Evolutionary conservation across 2,888 invertebrate genomes (phyloP).

Genomic region (Acronicta aceris): DNA sequence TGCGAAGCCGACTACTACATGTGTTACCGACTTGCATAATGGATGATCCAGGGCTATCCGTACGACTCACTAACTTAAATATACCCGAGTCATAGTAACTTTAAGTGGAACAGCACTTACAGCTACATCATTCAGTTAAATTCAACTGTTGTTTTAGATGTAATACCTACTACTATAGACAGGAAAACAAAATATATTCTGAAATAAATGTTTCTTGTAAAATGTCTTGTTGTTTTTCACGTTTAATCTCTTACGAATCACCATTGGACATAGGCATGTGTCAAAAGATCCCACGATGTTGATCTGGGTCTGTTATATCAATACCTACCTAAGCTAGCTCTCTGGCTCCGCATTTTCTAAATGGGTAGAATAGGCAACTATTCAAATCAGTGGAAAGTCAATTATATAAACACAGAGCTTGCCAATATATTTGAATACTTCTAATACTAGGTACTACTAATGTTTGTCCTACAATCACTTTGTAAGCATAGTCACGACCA

Average conservation of each 20-base stretch:
- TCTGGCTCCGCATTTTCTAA: not conserved
- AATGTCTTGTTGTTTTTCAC: too few species aligned
- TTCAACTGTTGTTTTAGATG: not conserved
- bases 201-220: too few species aligned
- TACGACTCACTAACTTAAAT: slow-evolving; percentile 27
- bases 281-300: too few species aligned
- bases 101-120: slow-evolving; percentile 16
- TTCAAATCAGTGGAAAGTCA: slow-evolving; percentile 43
- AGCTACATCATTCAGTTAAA: not conserved
- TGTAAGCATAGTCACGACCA: slow-evolving; percentile 35
- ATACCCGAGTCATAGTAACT: slow-evolving; percentile 10
- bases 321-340: not conserved
- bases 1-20: slow-evolving; percentile 76
- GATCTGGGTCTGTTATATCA: too few species aligned
- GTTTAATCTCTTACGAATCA: too few species aligned
- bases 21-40: slow-evolving; percentile 86
- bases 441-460: slow-evolving; percentile 6
- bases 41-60: slow-evolving; percentile 76
- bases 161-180: too few species aligned
- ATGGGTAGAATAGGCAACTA: not conserved
- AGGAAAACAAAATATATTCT: too few species aligned
- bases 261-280: too few species aligned
- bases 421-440: slow-evolving; percentile 47
- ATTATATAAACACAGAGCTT: slow-evolving; percentile 37
- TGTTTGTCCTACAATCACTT: slow-evolving; percentile 20